These are phyloP conservation scores for Drosophila koepferae DNA, from an alignment of 2,888 invertebrate genomes.

Conservation along the genomic window DNA sequence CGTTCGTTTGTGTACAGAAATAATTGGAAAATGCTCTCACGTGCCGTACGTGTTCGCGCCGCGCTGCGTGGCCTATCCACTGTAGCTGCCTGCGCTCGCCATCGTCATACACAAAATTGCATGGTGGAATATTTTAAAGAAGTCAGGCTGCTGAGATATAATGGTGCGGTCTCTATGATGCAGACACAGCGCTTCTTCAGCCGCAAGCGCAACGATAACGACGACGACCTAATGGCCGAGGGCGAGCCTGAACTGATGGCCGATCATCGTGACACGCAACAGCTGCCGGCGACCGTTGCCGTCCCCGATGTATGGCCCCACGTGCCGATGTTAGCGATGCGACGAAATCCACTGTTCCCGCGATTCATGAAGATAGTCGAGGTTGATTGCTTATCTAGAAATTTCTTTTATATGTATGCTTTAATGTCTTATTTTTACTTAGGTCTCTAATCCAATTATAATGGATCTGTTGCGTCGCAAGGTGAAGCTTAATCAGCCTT, in stretches of 20 bases:
- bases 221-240: conserved; percentile 51
- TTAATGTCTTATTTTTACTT: conserved; percentile 25
- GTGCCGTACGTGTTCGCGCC: conserved; percentile 61
- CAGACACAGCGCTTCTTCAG: conserved; percentile 59
- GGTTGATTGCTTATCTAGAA: conserved; percentile 85
- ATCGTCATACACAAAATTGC: conserved; percentile 42
- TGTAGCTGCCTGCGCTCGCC: conserved; percentile 40
- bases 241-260: conserved; percentile 59
- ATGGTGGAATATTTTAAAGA: conserved; percentile 53
- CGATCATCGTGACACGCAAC: conserved; percentile 73
- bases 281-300: conserved; percentile 93
- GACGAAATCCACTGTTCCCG: conserved; percentile 98
- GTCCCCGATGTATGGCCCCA: conserved; percentile 99
- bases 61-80: conserved; percentile 60
- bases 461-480: conserved; percentile 96
- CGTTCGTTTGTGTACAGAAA: conserved; percentile 13
- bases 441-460: conserved; percentile 94
- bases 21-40: conserved; percentile 52
- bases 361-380: conserved; percentile 99
- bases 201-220: conserved; percentile 62
- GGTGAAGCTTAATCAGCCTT: conserved; percentile 97
- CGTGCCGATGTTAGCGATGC: conserved; percentile 97
- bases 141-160: conserved; percentile 33
- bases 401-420: background rate
- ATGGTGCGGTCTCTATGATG: conserved; percentile 41